Evolutionary conservation across 2,888 invertebrate genomes (phyloP).

Genomic region (Drosophila robusta): DNA sequence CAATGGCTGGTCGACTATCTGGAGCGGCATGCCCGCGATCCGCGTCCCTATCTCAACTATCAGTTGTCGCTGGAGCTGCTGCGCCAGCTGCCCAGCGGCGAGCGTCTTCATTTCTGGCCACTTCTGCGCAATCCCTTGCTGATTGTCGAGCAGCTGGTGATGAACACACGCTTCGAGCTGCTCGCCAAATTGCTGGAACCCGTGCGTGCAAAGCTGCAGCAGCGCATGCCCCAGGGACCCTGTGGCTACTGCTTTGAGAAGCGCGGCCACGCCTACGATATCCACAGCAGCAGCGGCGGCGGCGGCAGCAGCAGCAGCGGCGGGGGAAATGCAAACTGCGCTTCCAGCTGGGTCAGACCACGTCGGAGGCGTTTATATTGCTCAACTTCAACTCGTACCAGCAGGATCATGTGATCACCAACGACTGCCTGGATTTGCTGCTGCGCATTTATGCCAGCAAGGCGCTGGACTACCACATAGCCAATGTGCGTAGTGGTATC

Average conservation of each 20-base stretch:
- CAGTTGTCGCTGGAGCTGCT: slow-evolving; percentile 90
- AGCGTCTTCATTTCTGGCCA: slow-evolving; percentile 88
- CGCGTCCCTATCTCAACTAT: slow-evolving; percentile 86
- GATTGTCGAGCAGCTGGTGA: slow-evolving; percentile 93
- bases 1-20: slow-evolving; percentile 89
- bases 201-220: slow-evolving; percentile 84
- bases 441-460: slow-evolving; percentile 92
- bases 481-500: slow-evolving; percentile 60
- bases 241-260: slow-evolving; percentile 83
- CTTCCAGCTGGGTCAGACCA: slow-evolving; percentile 75
- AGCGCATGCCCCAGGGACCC: slow-evolving; percentile 40
- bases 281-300: slow-evolving; percentile 53
- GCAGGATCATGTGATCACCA: slow-evolving; percentile 86
- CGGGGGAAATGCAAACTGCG: slow-evolving; percentile 54
- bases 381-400: slow-evolving; percentile 88
- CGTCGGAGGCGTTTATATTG: slow-evolving; percentile 85
- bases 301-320: slow-evolving; percentile 30
- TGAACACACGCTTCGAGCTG: slow-evolving; percentile 92
- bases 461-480: slow-evolving; percentile 89
- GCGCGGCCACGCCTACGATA: slow-evolving; percentile 80
- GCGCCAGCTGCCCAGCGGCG: slow-evolving; percentile 86
- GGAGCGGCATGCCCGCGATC: slow-evolving; percentile 81
- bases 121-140: slow-evolving; percentile 90
- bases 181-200: slow-evolving; percentile 88
- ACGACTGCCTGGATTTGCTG: slow-evolving; percentile 89